Percentiles rank a stretch among this genome's conserved stretches.
Conservation (phyloP, 92 coral and sea anemone species). For the Porites rus region DNA sequence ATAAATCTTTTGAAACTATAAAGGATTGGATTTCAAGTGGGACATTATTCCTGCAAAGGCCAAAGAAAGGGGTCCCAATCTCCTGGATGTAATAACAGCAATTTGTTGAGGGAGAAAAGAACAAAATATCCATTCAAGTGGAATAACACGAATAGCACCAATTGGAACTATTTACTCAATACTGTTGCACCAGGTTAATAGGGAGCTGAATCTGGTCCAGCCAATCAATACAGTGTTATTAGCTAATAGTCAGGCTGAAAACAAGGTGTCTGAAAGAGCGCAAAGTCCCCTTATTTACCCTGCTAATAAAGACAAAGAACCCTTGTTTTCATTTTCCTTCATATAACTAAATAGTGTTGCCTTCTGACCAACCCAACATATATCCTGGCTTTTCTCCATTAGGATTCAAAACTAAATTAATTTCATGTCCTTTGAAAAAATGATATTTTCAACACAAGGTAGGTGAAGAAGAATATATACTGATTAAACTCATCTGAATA, state of each 20-base stretch:
- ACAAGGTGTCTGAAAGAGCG: slow-evolving; percentile 8
- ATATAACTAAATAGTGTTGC: too few relatives aligned
- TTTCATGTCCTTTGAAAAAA: neutral
- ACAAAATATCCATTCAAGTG: slow-evolving; percentile 15
- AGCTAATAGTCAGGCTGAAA: slow-evolving; percentile 48
- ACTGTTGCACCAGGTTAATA: slow-evolving; percentile 42
- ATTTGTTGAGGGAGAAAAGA: slow-evolving; percentile 18
- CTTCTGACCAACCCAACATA: too few relatives aligned
- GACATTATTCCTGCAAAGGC: slow-evolving; percentile 27
- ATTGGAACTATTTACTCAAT: slow-evolving; percentile 44
- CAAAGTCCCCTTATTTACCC: too few relatives aligned
- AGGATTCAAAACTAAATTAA: neutral
- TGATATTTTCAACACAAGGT: neutral
- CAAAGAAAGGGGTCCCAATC: slow-evolving; percentile 20
- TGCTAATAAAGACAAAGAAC: too few relatives aligned
- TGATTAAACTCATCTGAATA: neutral
- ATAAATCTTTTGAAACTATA: neutral
- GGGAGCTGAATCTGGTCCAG: slow-evolving; percentile 53
- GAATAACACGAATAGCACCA: slow-evolving; percentile 17
- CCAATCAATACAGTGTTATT: slow-evolving; percentile 50
- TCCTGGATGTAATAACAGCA: slow-evolving; percentile 32
- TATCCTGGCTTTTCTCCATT: neutral
- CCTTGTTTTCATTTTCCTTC: too few relatives aligned
- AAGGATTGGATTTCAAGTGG: slow-evolving; percentile 28
- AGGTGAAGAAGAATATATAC: neutral